Percentiles rank a stretch among this genome's conserved stretches.
phyloP scores from a whole-genome alignment of 2,797 vertebrate species.

The Falco biarmicus region DNA sequence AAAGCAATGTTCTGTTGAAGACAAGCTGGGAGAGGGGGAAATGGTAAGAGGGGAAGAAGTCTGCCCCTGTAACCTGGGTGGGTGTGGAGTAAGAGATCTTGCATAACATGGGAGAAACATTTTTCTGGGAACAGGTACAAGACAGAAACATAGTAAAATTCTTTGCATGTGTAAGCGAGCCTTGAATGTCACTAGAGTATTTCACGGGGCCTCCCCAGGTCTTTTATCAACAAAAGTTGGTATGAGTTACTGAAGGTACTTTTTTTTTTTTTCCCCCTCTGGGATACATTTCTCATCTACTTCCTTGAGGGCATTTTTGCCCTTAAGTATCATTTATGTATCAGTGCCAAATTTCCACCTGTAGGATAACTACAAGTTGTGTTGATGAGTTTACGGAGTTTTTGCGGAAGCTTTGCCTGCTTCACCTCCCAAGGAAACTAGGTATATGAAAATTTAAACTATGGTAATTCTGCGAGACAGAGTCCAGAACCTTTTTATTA shows the following conservation, averaged over 20 bases:
- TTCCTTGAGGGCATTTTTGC: conserved; percentile 13
- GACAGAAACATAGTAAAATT: not conserved
- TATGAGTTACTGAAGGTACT: not conserved
- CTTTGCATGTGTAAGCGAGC: not conserved
- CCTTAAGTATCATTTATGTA: not conserved
- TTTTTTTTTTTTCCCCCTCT: not conserved
- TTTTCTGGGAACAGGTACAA: not conserved
- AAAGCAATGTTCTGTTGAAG: not conserved
- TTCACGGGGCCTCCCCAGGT: not conserved
- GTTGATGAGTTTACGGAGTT: not conserved
- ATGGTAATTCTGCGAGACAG: not conserved
- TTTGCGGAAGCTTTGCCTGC: not conserved
- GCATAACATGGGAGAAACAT: not conserved
- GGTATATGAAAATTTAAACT: not conserved
- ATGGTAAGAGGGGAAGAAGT: not conserved
- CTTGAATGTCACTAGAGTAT: not conserved
- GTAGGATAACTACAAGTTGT: not conserved
- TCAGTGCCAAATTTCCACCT: not conserved
- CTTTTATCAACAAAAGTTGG: not conserved
- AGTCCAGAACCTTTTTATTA: not conserved
- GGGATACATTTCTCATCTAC: not conserved
- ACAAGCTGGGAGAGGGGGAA: no score
- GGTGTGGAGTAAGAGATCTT: not conserved
- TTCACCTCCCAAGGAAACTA: not conserved
- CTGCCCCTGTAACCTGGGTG: not conserved